Conservation (phyloP, 2,797 vertebrate species). For the Kryptopterus vitreolus region DNA sequence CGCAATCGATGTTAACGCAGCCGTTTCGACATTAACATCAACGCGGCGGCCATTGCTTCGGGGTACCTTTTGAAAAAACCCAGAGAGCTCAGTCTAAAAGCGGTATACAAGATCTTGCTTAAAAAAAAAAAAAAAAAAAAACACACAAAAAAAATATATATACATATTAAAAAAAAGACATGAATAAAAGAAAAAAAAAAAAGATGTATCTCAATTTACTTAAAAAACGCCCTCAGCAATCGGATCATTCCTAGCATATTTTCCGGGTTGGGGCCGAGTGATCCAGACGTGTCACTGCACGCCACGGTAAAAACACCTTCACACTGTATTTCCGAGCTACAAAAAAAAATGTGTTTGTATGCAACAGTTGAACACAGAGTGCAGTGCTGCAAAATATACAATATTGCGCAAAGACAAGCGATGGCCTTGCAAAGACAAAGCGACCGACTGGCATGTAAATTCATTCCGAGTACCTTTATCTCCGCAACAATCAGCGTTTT, state of each 20-base stretch:
- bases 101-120: background rate
- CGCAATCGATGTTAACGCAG: slow-evolving; percentile 38
- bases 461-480: background rate
- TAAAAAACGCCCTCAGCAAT: background rate
- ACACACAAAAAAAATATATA: too few species aligned
- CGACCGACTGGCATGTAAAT: background rate
- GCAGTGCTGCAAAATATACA: background rate
- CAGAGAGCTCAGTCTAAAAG: slow-evolving; percentile 2
- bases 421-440: background rate
- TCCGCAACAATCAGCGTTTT: background rate
- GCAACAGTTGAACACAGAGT: background rate
- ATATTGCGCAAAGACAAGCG: background rate
- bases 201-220: too few species aligned
- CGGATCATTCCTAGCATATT: background rate
- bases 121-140: background rate
- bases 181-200: background rate
- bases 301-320: slow-evolving; percentile 2
- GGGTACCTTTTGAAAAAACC: slow-evolving; percentile 32
- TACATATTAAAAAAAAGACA: background rate
- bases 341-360: too few species aligned
- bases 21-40: slow-evolving; percentile 14
- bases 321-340: background rate
- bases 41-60: slow-evolving; percentile 46
- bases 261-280: background rate
- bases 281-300: slow-evolving; percentile 1